phyloP scores from a whole-genome alignment of 2,113 vertebrate species.

The Lichenostomus cassidix region DNA sequence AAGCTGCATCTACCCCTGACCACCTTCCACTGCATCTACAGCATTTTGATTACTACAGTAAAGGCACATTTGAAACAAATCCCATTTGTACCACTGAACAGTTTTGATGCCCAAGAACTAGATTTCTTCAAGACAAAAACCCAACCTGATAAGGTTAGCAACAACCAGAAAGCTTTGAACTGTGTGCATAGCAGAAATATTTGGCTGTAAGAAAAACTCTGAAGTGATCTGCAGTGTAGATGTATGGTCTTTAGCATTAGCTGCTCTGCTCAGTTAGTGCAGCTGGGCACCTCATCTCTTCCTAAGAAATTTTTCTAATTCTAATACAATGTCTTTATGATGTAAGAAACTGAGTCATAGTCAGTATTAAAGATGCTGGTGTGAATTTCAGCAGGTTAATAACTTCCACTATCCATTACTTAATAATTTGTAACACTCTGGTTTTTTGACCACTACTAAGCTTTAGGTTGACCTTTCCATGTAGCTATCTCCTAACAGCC shows the following conservation, averaged over 20 bases:
- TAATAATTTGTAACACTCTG: neutral
- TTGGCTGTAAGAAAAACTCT: neutral
- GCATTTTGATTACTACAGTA: neutral
- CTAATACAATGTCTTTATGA: neutral
- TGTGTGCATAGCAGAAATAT: neutral
- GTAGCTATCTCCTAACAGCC: neutral
- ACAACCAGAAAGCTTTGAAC: neutral
- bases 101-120: neutral
- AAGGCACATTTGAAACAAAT: neutral
- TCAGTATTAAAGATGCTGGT: neutral
- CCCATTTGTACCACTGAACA: neutral
- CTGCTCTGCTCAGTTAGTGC: neutral
- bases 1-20: neutral
- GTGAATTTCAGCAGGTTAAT: neutral
- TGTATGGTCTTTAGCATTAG: neutral
- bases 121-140: neutral
- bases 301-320: neutral
- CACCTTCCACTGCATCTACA: neutral
- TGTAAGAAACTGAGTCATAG: neutral
- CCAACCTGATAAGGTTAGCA: neutral
- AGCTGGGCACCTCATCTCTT: neutral
- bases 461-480: neutral
- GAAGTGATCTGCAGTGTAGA: rapidly evolving
- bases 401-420: neutral
- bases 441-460: neutral